Base-by-base conservation (phyloP, 2,888 invertebrate genomes). In the Prosopocoilus inquinatus region DNA sequence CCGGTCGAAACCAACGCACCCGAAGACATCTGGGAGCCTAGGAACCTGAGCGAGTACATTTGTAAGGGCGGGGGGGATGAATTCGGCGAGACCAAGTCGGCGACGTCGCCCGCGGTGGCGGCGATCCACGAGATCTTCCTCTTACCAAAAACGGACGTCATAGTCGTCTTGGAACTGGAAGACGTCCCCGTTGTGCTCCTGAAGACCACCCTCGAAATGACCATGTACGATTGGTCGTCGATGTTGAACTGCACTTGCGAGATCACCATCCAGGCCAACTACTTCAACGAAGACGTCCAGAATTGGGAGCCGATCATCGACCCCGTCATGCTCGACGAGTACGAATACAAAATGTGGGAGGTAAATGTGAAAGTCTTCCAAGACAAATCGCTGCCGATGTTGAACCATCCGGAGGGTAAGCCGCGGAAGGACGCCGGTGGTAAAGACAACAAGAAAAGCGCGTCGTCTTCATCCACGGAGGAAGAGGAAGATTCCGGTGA, bases 221-320 rank as follows among this genome's bases (percentile, higher is more conserved):
- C 81, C 0, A 70, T 88, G 0, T 81, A 84, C 69, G 86, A 89
- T 71, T 89, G 89, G 89, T 85, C 87, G 0, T 82, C 81, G 16
- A 57, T 75, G 11, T 50, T 77, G 20, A 77, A 75, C 51, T 73
- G 72, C 46, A 75, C 71, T 2, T 71, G 75, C 1, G 76, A 79
- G 2, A 51, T 81, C 1, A 77, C 79, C 1, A 50, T 80, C 3
- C 79, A 79, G 55, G 82, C 81, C 0, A 78, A 77, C 64, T 78
- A 75, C 60, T 78, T 74, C 59, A 77, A 77, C 57, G 76, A 76
- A 51, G 66, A 63, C 53, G 58, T 70, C 28, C 77, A 77, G 64
- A 67, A 82, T 7, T 95, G 94, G 94, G 94, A 95, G 70, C 94
- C 94, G 0, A 74, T 94, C 1, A 74, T 93, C 1, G 93, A 93